A percentile compares a stretch with the other conserved stretches of the same genome.
phyloP scores from a whole-genome alignment of 2,797 vertebrate genomes.

The Myotis myotis region DNA sequence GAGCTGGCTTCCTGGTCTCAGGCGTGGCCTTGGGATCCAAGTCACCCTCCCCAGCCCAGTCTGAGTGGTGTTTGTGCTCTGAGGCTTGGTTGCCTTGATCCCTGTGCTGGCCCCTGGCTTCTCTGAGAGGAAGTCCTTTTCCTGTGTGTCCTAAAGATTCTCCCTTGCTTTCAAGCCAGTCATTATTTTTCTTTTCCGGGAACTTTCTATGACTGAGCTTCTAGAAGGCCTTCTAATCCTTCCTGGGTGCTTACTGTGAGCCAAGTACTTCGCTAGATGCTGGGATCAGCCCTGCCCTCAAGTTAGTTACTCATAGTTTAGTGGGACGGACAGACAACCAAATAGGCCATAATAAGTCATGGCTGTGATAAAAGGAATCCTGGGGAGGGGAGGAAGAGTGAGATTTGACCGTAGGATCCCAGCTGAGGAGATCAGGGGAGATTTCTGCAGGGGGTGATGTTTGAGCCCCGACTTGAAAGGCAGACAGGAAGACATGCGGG shows the following conservation, averaged over 20 bases:
- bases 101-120: neutral
- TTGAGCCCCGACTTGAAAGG: neutral
- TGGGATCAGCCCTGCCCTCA: neutral
- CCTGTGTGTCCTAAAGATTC: neutral
- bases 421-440: neutral
- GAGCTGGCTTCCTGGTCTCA: neutral
- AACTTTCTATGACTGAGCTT: neutral
- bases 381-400: neutral
- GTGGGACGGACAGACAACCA: neutral
- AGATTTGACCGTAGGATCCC: neutral
- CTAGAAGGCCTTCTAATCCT: neutral
- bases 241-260: neutral
- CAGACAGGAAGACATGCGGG: neutral
- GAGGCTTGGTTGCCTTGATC: neutral
- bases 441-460: neutral
- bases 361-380: neutral
- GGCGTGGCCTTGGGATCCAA: neutral
- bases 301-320: slow-evolving; percentile 16
- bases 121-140: neutral
- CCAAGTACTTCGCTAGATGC: neutral
- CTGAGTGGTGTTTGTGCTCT: neutral
- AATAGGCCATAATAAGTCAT: neutral
- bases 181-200: neutral
- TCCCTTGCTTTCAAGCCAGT: neutral
- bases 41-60: neutral